Percentiles rank a stretch among this genome's conserved stretches.
Evolutionary conservation across 2,888 invertebrate genomes (phyloP).

Genomic region (Kryphioiulus occultus): DNA sequence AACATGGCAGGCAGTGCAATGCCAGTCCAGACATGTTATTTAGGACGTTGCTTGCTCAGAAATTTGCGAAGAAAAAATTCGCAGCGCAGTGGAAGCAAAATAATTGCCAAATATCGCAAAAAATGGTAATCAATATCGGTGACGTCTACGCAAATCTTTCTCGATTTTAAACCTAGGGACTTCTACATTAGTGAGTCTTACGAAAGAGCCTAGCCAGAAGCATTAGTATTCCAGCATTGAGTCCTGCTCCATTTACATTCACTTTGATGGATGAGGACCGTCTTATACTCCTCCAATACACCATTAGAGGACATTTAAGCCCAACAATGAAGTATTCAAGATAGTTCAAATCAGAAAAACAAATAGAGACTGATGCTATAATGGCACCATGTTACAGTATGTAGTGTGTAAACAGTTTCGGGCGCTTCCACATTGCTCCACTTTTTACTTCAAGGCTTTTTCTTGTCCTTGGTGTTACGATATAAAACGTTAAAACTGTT

Average conservation of each 20-base stretch:
- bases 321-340: background rate
- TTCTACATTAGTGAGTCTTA: background rate
- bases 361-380: background rate
- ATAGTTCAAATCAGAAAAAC: background rate
- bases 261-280: background rate
- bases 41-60: background rate
- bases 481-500: no score
- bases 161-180: background rate
- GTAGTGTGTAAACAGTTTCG: no score
- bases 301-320: background rate
- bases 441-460: background rate
- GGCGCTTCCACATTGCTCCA: background rate
- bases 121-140: background rate
- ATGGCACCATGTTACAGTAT: background rate
- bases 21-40: background rate
- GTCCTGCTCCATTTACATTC: background rate
- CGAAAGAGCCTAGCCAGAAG: background rate
- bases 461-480: no score
- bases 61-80: background rate
- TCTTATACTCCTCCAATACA: background rate
- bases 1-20: background rate
- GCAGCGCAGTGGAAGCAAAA: background rate
- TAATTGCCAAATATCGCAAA: slow-evolving; percentile 6
- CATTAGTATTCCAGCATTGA: background rate
- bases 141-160: background rate